Conservation (phyloP, 2,797 vertebrate species). For the Sebastes vulpes region DNA sequence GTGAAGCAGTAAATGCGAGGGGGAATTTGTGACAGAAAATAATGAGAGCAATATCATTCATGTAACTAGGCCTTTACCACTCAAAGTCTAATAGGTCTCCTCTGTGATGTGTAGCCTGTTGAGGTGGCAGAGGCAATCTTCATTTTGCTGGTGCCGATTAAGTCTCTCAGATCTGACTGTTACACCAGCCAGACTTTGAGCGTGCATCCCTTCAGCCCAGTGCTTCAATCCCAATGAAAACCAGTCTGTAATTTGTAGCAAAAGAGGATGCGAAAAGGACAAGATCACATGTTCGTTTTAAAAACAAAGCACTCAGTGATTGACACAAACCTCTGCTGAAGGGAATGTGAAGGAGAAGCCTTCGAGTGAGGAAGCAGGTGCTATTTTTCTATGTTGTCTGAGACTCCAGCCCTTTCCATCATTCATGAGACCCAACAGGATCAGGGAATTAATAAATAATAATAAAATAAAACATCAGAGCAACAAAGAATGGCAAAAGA, state of each 20-base stretch:
- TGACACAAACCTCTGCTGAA: conserved; percentile 72
- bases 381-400: conserved; percentile 70
- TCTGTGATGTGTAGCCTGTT: conserved; percentile 33
- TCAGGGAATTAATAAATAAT: conserved; percentile 57
- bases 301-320: conserved; percentile 65
- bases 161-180: conserved; percentile 51
- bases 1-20: conserved; percentile 50
- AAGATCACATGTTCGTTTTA: conserved; percentile 17
- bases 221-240: conserved; percentile 33
- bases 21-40: conserved; percentile 44
- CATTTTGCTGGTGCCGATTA: conserved; percentile 77
- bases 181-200: conserved; percentile 39
- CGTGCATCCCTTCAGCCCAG: conserved; percentile 41
- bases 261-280: conserved; percentile 35
- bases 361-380: conserved; percentile 76
- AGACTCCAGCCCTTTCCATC: conserved; percentile 79
- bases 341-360: conserved; percentile 84
- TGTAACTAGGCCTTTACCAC: conserved; percentile 18
- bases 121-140: conserved; percentile 60
- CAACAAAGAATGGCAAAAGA: conserved; percentile 61
- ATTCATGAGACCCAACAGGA: conserved; percentile 71
- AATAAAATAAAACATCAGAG: conserved; percentile 55
- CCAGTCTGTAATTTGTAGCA: conserved; percentile 23
- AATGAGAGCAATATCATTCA: conserved; percentile 43
- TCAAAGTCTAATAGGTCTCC: conserved; percentile 45